Base-by-base conservation (phyloP, 2,888 invertebrate species). In the Sphaerophoria taeniata region DNA sequence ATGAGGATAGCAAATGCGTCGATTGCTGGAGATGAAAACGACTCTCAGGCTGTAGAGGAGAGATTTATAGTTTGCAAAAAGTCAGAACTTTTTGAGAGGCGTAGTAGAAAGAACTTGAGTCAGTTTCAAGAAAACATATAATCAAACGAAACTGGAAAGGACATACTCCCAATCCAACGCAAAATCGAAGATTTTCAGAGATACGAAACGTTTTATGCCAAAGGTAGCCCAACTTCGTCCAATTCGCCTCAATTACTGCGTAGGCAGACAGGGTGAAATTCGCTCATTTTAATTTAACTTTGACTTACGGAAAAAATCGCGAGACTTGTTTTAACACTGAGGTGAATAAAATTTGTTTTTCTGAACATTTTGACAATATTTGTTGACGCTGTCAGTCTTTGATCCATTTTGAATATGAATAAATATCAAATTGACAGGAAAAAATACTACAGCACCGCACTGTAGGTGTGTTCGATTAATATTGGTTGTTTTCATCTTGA, bases 51-150 rank as follows among this genome's bases (percentile, higher is more conserved):
- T 61, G 77, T 61, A 69, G 80, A 81, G 76, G 81, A 77, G 85
- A 85, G 81, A 85, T 85, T 85, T 85, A 81, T 85, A 85, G 81
- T 73, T 53, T 77, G 61, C 53, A 69, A 67, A 45, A 74, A 83
- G 61, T 60, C n/a, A 43, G 39, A 55, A 39, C 60, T 53, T 53
- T 49, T 47, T 75, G 80, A 61, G 45, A 84, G 84, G 80, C 79
- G 84, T 84, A 65, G 65, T 0, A 73, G 71, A 74, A 0, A 73
- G 65, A 74, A 31, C 70, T 65, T 14, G 31, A 31, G 58, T 6
- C 3, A 43, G n/a, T 78, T 70, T 78, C 16, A 6, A 34, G 2
- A 0, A 39, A 43, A 43, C 43, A 53, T 39, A 49, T 56, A 61
- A 47, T 56, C 60, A 47, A 49, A 70, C 45, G n/a, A 33, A 60